These are phyloP conservation scores for Aix galericulata DNA, from an alignment of 2,113 vertebrate genomes.

Conservation along the genomic window DNA sequence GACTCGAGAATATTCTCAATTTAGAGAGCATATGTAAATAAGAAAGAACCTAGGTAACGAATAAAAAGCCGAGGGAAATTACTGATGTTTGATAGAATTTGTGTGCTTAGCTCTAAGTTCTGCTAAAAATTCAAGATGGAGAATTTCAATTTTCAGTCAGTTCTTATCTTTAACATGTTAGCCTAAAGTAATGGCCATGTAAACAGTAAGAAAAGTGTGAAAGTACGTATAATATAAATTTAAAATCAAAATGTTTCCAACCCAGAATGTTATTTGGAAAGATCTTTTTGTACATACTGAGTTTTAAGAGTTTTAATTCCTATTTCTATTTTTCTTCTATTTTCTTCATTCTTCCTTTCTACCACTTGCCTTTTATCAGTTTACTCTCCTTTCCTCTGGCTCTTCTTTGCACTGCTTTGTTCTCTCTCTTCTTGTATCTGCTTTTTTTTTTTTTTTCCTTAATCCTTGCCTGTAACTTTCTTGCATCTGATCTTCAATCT, in stretches of 20 bases:
- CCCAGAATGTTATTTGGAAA: background rate
- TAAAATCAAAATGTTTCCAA: background rate
- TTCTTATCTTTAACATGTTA: background rate
- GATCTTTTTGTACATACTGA: background rate
- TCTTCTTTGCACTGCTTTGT: background rate
- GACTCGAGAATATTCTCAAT: background rate
- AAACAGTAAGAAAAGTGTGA: background rate
- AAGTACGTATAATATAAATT: background rate
- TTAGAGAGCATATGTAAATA: background rate
- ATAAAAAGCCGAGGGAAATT: background rate
- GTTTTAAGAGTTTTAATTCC: background rate
- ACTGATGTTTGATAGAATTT: background rate
- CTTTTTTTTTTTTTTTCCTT: background rate
- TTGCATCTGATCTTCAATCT: background rate
- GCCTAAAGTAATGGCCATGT: background rate
- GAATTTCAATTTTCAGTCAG: background rate
- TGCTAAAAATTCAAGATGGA: background rate
- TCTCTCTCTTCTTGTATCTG: background rate
- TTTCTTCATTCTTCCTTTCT: conserved; percentile 6
- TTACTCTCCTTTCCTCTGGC: conserved; percentile 6
- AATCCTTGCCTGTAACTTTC: background rate
- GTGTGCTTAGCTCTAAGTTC: background rate
- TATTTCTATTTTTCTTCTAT: background rate
- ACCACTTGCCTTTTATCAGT: background rate
- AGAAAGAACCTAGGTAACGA: background rate